Evolutionary conservation across 23 tunicate species (phyloP).

Genomic region (Ascidia mentula): DNA sequence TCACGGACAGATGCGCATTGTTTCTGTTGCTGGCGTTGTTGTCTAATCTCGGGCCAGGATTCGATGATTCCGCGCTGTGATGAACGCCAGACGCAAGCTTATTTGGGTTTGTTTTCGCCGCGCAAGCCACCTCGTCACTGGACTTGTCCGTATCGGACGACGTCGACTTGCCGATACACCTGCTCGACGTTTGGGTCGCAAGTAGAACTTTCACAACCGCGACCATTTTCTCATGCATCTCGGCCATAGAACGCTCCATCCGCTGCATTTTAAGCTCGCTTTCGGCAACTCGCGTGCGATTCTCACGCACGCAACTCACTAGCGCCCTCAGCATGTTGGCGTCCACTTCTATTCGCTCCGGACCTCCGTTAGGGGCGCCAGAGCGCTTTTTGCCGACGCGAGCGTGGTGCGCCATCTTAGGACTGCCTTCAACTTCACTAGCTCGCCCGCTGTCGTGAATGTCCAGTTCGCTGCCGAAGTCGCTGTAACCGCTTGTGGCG

Average conservation of each 20-base stretch:
- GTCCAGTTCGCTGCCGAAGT: slow-evolving; percentile 62
- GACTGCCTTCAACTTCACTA: slow-evolving; percentile 63
- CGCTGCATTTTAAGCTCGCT: slow-evolving; percentile 40
- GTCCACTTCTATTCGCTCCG: slow-evolving; percentile 26
- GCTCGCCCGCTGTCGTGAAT: slow-evolving; percentile 61
- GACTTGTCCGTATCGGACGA: background rate
- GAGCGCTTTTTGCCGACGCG: background rate
- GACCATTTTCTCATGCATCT: slow-evolving; percentile 38
- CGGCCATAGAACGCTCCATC: slow-evolving; percentile 33
- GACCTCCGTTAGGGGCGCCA: slow-evolving; percentile 23
- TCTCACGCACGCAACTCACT: slow-evolving; percentile 44
- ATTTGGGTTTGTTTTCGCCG: too few species aligned
- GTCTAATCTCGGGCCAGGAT: too few species aligned
- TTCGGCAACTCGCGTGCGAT: slow-evolving; percentile 40
- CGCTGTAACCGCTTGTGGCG: slow-evolving; percentile 85
- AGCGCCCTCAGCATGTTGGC: slow-evolving; percentile 40
- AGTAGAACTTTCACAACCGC: slow-evolving; percentile 27
- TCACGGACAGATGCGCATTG: background rate
- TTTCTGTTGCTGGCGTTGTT: background rate
- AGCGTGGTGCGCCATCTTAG: slow-evolving; percentile 39
- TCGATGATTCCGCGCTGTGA: background rate
- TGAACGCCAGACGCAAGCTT: too few species aligned
- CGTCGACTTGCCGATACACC: background rate
- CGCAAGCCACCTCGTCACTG: background rate
- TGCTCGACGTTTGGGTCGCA: background rate